phyloP scores from a whole-genome alignment of 2,888 invertebrate species.

The Diarsia rubi region DNA sequence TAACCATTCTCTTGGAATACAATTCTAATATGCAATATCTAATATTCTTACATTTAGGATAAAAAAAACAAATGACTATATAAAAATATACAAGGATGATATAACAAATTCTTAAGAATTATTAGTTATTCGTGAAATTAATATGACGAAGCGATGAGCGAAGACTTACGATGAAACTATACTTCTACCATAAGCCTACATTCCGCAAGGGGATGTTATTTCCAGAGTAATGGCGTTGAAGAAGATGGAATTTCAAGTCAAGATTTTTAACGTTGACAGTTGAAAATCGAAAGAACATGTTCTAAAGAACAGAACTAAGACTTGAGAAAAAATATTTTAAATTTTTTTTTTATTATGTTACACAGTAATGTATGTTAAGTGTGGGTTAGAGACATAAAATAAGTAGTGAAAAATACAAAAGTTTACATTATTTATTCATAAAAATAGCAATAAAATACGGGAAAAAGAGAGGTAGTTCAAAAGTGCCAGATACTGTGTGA shows the following conservation, averaged over 20 bases:
- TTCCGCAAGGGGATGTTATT: neutral
- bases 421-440: constrained; percentile 9
- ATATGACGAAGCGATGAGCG: constrained; percentile 38
- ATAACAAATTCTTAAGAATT: constrained; percentile 75
- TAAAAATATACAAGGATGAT: constrained; percentile 82
- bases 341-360: neutral
- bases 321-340: neutral
- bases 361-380: neutral
- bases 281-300: neutral
- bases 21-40: constrained; percentile 75
- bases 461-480: constrained; percentile 36
- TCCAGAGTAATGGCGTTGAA: neutral
- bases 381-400: constrained; percentile 5
- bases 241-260: neutral
- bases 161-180: constrained; percentile 40
- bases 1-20: constrained; percentile 77
- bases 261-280: neutral
- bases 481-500: constrained; percentile 6
- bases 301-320: neutral
- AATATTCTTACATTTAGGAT: constrained; percentile 68
- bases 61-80: constrained; percentile 82
- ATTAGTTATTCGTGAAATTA: constrained; percentile 42
- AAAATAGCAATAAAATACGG: constrained; percentile 1
- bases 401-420: constrained; percentile 8
- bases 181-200: neutral